These are phyloP conservation scores for Ammodytes marinus DNA, from an alignment of 2,113 vertebrate species.

Conservation along the genomic window DNA sequence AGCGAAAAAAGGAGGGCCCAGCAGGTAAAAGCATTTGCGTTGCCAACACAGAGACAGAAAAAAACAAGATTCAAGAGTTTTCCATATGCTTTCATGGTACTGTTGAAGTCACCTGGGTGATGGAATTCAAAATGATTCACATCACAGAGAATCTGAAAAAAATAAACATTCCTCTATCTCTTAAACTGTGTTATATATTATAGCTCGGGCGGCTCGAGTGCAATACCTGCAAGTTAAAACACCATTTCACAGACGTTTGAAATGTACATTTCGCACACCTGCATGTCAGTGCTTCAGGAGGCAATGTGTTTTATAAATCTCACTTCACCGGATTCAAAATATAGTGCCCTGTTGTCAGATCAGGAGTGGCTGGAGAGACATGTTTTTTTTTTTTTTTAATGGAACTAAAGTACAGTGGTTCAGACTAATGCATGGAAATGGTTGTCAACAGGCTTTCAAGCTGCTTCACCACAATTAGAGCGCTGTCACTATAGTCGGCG, in stretches of 20 bases:
- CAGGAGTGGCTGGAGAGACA: constrained; percentile 68
- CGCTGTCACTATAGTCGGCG: constrained; percentile 65
- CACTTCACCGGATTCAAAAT: constrained; percentile 55
- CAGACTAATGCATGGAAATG: constrained; percentile 78
- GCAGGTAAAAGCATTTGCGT: constrained; percentile 39
- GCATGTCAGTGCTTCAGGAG: neutral
- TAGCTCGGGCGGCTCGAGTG: neutral
- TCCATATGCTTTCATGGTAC: constrained; percentile 33
- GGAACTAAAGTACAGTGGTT: constrained; percentile 79
- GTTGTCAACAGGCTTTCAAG: constrained; percentile 81
- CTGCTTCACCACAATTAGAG: constrained; percentile 75
- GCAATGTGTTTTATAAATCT: constrained; percentile 56
- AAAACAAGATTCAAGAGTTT: constrained; percentile 32
- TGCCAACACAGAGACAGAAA: constrained; percentile 23
- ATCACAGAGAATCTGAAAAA: neutral
- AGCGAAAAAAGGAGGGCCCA: constrained; percentile 35
- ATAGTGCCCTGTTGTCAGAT: constrained; percentile 53
- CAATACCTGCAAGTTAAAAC: constrained; percentile 7
- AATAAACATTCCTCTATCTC: no score
- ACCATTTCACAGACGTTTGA: neutral
- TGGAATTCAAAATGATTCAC: constrained; percentile 10
- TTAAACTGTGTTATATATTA: neutral
- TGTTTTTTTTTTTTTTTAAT: constrained; percentile 62
- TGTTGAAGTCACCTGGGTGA: neutral
- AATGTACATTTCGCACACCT: constrained; percentile 9